A percentile compares a stretch with the other conserved stretches of the same genome.
These are phyloP conservation scores for Hirtodrosophila histrioides DNA, from an alignment of 2,888 invertebrate species.

Conservation along the genomic window DNA sequence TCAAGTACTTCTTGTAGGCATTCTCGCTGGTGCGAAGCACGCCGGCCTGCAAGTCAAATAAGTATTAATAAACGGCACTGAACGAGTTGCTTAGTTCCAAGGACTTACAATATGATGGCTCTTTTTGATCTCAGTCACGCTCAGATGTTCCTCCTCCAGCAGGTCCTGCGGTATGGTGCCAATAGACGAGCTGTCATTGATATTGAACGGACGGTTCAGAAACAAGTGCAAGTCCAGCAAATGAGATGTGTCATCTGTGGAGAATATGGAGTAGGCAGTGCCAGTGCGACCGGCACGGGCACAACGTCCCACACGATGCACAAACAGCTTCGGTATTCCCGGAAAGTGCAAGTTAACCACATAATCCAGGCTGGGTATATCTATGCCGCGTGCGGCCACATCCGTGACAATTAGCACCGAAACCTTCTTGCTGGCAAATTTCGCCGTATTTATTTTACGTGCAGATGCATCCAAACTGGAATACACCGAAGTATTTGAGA, in stretches of 20 bases:
- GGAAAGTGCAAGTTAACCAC: constrained; percentile 99
- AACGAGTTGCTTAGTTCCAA: neutral
- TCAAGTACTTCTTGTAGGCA: constrained; percentile 95
- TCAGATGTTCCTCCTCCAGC: constrained; percentile 92
- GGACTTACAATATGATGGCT: constrained; percentile 89
- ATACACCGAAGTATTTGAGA: constrained; percentile 95
- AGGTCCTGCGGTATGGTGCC: constrained; percentile 93
- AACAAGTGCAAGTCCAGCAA: constrained; percentile 97
- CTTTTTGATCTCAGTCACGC: constrained; percentile 90
- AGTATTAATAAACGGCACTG: neutral
- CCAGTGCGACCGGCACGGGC: constrained; percentile 97
- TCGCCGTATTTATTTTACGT: constrained; percentile 96
- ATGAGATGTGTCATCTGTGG: constrained; percentile 96
- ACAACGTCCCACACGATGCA: constrained; percentile 99
- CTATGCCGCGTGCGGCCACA: constrained; percentile 98
- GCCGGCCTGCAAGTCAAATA: constrained; percentile 85
- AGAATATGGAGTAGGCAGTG: constrained; percentile 94
- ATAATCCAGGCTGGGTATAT: constrained; percentile 97
- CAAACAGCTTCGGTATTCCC: constrained; percentile 97
- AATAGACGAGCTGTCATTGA: constrained; percentile 78
- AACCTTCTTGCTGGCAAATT: constrained; percentile 92
- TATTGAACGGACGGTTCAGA: constrained; percentile 90
- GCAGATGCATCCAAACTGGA: constrained; percentile 97
- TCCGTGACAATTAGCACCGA: constrained; percentile 97
- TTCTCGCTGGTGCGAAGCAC: constrained; percentile 91